Percentiles rank a stretch among this genome's conserved stretches.
These are phyloP conservation scores for Drosophila dunni DNA, from an alignment of 1,140 invertebrate genomes.

Conservation along the genomic window DNA sequence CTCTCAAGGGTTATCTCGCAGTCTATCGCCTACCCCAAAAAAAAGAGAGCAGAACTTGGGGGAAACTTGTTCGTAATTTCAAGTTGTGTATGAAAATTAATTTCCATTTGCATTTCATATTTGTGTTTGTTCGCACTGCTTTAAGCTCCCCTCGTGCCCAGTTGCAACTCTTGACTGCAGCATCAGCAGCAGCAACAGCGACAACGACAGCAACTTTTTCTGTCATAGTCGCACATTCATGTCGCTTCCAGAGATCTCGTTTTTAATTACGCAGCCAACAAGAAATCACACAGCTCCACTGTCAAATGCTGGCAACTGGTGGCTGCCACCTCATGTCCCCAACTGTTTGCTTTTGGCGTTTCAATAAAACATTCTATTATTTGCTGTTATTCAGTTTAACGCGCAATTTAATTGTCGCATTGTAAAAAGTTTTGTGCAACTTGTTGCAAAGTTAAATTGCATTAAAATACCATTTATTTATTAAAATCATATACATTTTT, in stretches of 20 bases:
- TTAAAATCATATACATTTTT: background rate
- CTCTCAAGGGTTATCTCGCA: constrained; percentile 17
- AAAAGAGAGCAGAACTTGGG: background rate
- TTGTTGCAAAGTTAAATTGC: constrained; percentile 75
- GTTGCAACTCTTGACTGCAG: constrained; percentile 20
- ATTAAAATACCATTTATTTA: constrained; percentile 40
- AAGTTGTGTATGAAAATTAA: constrained; percentile 64
- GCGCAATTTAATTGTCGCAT: constrained; percentile 63
- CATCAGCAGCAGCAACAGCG: no score
- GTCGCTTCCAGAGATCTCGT: constrained; percentile 61
- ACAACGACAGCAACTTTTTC: constrained; percentile 47
- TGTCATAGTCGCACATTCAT: constrained; percentile 46
- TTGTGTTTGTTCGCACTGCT: constrained; percentile 27
- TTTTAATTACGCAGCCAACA: constrained; percentile 67
- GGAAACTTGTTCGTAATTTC: constrained; percentile 49
- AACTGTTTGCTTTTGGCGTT: constrained; percentile 44
- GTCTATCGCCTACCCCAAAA: constrained; percentile 27
- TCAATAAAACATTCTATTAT: constrained; percentile 75
- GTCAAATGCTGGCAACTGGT: constrained; percentile 12
- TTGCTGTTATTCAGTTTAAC: constrained; percentile 75
- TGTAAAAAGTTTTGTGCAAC: constrained; percentile 54
- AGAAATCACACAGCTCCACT: constrained; percentile 16
- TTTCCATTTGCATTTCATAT: constrained; percentile 66
- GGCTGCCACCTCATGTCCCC: background rate
- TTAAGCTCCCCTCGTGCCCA: constrained; percentile 11